Evolutionary conservation across 2,113 vertebrate species (phyloP).

Genomic region (Ammodramus savannarum): DNA sequence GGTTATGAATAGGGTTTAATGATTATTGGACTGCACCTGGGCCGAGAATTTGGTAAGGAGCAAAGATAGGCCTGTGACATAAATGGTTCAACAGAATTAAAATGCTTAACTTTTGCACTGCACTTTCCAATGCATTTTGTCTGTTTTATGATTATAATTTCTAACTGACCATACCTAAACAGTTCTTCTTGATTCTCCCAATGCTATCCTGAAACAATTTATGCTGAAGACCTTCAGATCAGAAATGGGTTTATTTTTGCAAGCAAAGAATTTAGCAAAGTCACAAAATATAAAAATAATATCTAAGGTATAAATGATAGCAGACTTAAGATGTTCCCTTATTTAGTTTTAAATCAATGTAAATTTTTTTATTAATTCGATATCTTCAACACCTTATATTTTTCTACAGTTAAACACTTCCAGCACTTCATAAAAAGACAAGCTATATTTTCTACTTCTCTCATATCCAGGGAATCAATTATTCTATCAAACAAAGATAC

Average conservation of each 20-base stretch:
- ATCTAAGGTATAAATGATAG: neutral
- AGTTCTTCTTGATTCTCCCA: neutral
- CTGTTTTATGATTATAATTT: neutral
- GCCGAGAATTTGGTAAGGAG: neutral
- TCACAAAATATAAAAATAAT: neutral
- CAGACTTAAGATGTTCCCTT: rapidly evolving
- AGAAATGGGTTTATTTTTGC: neutral
- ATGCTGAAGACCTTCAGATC: neutral
- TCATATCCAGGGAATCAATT: neutral
- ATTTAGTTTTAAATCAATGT: neutral
- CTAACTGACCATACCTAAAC: neutral
- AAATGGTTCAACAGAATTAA: neutral
- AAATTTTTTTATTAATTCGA: neutral
- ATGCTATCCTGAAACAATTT: neutral
- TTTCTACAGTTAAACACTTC: neutral
- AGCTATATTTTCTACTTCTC: neutral
- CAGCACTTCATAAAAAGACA: neutral
- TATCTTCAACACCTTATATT: neutral
- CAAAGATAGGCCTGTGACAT: neutral
- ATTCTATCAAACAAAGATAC: neutral
- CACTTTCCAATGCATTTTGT: neutral
- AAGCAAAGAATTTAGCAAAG: neutral
- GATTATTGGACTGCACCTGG: neutral
- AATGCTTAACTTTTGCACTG: neutral
- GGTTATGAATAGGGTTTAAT: neutral